phyloP scores from a whole-genome alignment of 2,113 vertebrate genomes.

The Acanthisitta chloris region DNA sequence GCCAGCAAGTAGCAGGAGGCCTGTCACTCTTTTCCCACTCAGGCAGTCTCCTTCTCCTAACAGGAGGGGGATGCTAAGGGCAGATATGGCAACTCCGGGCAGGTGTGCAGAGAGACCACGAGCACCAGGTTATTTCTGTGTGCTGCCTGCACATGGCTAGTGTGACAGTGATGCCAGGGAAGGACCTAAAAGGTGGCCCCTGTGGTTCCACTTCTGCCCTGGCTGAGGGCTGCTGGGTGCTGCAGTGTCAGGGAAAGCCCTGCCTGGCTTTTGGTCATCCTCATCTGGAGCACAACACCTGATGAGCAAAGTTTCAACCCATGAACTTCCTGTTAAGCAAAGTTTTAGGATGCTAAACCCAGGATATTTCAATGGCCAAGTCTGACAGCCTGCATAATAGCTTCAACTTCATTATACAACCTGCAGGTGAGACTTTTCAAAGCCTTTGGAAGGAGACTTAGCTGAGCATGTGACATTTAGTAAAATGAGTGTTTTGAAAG shows the following conservation, averaged over 20 bases:
- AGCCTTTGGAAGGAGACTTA: background rate
- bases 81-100: background rate
- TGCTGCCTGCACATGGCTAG: background rate
- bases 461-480: accelerated
- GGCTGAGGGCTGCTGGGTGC: background rate
- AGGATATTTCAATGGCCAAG: background rate
- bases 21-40: background rate
- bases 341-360: background rate
- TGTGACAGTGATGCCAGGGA: background rate
- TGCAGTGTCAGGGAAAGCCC: background rate
- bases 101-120: accelerated
- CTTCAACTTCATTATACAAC: background rate
- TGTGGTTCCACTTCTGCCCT: background rate
- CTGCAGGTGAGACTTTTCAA: background rate
- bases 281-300: background rate
- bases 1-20: background rate
- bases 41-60: background rate
- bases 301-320: background rate
- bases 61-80: background rate
- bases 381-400: background rate
- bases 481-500: background rate
- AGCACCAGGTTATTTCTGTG: background rate
- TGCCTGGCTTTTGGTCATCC: background rate
- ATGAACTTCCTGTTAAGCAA: background rate
- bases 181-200: background rate